phyloP scores from a whole-genome alignment of 2,888 invertebrate species.

The Notodonta dromedarius region DNA sequence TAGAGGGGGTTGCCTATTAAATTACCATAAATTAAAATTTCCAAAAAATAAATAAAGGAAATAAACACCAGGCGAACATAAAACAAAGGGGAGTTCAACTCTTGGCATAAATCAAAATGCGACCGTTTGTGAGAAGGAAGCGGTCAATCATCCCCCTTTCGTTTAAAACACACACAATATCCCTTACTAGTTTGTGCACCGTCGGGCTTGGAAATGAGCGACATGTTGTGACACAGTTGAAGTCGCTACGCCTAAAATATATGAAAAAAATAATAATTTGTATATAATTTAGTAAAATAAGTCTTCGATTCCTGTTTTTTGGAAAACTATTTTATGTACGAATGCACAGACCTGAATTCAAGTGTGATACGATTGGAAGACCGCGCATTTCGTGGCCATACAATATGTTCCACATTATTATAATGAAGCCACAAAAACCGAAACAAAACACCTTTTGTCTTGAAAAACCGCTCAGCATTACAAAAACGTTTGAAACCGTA shows the following conservation, averaged over 20 bases:
- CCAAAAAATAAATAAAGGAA: slow-evolving; percentile 46
- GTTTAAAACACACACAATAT: slow-evolving; percentile 55
- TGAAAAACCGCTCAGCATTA: slow-evolving; percentile 17
- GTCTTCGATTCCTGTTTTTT: too few species aligned
- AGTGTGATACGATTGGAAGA: not conserved
- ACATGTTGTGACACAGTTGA: not conserved
- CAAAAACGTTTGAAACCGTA: slow-evolving; percentile 24
- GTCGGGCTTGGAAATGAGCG: slow-evolving; percentile 10
- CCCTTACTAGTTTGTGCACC: slow-evolving; percentile 29
- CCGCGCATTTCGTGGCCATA: slow-evolving; percentile 34
- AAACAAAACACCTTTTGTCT: slow-evolving; percentile 33
- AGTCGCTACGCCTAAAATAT: not conserved
- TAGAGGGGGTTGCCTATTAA: slow-evolving; percentile 42
- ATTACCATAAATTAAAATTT: slow-evolving; percentile 57
- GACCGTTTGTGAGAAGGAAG: slow-evolving; percentile 72
- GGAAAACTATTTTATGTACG: too few species aligned
- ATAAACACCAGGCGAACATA: slow-evolving; percentile 57
- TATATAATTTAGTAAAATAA: too few species aligned
- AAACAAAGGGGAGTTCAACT: slow-evolving; percentile 48
- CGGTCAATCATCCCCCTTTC: slow-evolving; percentile 79
- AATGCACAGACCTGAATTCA: too few species aligned
- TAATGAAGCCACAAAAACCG: slow-evolving; percentile 29
- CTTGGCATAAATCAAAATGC: slow-evolving; percentile 67
- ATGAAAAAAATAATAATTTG: too few species aligned
- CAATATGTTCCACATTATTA: slow-evolving; percentile 24